A percentile compares a stretch with the other conserved stretches of the same genome.
These are phyloP conservation scores for Orchesellides sinensis DNA, from an alignment of 2,888 invertebrate genomes.

Conservation along the genomic window DNA sequence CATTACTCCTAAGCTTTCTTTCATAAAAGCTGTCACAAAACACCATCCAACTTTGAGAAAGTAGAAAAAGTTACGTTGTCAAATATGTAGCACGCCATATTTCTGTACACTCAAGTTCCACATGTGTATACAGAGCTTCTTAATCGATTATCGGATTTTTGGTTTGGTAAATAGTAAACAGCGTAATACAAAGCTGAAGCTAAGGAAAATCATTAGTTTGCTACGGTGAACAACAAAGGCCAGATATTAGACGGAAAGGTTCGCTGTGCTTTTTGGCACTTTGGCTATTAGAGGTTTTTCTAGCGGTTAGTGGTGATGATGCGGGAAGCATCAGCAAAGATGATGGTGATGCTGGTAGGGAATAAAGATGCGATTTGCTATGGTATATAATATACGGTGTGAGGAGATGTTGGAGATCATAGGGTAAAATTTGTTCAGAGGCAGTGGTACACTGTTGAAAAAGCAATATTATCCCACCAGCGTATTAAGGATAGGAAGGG, in stretches of 20 bases:
- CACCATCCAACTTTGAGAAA: slow-evolving; percentile 40
- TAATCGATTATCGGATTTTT: slow-evolving; percentile 66
- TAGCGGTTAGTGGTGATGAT: slow-evolving; percentile 52
- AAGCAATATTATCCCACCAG: too few relatives aligned
- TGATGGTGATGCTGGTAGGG: slow-evolving; percentile 17
- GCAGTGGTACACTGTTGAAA: too few relatives aligned
- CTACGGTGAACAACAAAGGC: slow-evolving; percentile 11
- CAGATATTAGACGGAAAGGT: not conserved
- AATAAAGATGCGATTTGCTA: too few relatives aligned
- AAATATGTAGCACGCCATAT: not conserved
- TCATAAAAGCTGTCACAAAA: slow-evolving; percentile 54
- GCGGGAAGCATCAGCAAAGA: slow-evolving; percentile 40
- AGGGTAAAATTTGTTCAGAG: too few relatives aligned
- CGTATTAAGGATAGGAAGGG: too few relatives aligned
- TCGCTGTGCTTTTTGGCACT: slow-evolving; percentile 50
- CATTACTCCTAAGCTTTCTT: slow-evolving; percentile 14
- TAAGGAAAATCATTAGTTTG: slow-evolving; percentile 51
- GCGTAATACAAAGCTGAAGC: not conserved
- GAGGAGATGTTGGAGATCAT: too few relatives aligned
- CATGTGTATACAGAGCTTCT: slow-evolving; percentile 21
- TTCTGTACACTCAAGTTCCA: not conserved
- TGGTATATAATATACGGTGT: too few relatives aligned
- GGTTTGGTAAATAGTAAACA: slow-evolving; percentile 49
- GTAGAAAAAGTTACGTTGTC: slow-evolving; percentile 16
- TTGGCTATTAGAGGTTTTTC: slow-evolving; percentile 59